Conservation (phyloP, 2,113 vertebrate genomes). For the Rattus norvegicus region DNA sequence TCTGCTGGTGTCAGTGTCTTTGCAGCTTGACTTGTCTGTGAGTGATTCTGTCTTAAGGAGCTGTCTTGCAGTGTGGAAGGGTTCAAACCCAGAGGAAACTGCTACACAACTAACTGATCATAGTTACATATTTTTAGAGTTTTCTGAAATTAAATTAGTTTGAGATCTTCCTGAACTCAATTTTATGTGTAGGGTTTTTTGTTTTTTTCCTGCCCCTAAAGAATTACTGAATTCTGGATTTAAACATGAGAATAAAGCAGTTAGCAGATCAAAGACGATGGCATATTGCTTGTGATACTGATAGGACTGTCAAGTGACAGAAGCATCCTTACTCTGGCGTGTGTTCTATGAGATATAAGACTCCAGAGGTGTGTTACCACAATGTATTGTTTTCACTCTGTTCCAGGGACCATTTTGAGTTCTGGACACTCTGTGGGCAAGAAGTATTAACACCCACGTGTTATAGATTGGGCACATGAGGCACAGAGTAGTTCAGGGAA, state of each 20-base stretch:
- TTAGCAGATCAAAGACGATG: not conserved
- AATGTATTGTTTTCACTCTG: not conserved
- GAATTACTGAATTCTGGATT: slow-evolving; percentile 41
- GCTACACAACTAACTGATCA: not conserved
- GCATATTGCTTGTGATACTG: not conserved
- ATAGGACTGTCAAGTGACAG: not conserved
- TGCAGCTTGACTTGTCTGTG: not conserved
- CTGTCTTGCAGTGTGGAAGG: not conserved
- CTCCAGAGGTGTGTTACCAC: not conserved
- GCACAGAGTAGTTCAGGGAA: not conserved
- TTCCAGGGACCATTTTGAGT: not conserved
- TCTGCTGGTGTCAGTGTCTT: not conserved
- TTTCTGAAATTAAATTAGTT: slow-evolving; percentile 49
- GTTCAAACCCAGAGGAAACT: not conserved
- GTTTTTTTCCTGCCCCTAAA: not conserved
- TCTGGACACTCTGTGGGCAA: not conserved
- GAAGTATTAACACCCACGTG: not conserved
- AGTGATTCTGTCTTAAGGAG: not conserved
- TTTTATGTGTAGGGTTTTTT: not conserved
- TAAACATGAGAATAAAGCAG: not conserved
- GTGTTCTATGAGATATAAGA: not conserved
- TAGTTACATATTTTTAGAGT: not conserved
- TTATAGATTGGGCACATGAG: slow-evolving; percentile 12
- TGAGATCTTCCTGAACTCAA: slow-evolving; percentile 27
- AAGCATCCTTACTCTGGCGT: not conserved